Evolutionary conservation across 2,113 vertebrate genomes (phyloP).

Genomic region (Catharus bicknelli): DNA sequence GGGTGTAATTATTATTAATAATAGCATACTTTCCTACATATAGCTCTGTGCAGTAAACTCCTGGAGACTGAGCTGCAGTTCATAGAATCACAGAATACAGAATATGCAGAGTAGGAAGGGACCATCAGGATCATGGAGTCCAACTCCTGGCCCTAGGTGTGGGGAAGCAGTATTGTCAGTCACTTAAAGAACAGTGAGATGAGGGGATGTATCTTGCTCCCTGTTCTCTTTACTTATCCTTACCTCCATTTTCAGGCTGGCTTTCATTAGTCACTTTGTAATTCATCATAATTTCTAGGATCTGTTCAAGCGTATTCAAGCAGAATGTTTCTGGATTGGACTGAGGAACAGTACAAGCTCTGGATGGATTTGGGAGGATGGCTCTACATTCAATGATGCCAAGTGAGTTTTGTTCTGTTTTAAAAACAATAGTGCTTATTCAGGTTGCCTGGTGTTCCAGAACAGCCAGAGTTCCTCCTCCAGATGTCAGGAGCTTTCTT

Average conservation of each 20-base stretch:
- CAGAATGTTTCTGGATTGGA: conserved; percentile 18
- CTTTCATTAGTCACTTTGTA: not conserved
- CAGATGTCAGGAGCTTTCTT: not conserved
- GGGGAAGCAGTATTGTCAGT: not conserved
- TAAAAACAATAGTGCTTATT: not conserved
- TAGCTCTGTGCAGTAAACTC: not conserved
- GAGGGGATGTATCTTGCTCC: not conserved
- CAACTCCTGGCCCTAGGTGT: not conserved
- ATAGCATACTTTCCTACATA: not conserved
- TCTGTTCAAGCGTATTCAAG: not conserved
- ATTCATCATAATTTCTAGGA: conserved; percentile 28
- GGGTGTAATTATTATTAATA: not conserved
- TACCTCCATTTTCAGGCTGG: not conserved
- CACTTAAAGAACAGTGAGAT: not conserved
- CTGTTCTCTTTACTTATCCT: not conserved
- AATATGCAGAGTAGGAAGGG: not conserved
- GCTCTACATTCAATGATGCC: not conserved
- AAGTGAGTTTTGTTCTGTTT: conserved; percentile 40
- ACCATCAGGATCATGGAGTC: not conserved
- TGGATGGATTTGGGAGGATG: conserved; percentile 51
- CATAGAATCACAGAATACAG: not conserved
- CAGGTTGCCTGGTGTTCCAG: not conserved
- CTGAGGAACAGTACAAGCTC: conserved; percentile 4
- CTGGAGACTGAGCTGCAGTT: not conserved
- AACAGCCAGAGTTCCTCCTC: not conserved